Evolutionary conservation across 2,113 vertebrate species (phyloP).

Genomic region (Thamnaconus septentrionalis): DNA sequence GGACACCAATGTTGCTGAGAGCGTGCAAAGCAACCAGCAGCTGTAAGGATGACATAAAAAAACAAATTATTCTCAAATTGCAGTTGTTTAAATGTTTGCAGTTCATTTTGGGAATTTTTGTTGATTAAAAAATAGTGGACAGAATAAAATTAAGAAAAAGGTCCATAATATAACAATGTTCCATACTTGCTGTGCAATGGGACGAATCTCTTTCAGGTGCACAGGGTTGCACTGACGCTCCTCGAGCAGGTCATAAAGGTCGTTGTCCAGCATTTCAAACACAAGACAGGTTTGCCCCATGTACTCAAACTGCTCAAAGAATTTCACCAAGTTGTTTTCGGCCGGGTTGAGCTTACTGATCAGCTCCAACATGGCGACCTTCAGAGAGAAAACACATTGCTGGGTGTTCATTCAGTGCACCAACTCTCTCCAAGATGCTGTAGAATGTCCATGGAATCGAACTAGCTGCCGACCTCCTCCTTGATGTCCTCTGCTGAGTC

Average conservation of each 20-base stretch:
- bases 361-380: not conserved
- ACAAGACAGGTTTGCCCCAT: not conserved
- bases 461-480: not conserved
- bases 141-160: not conserved
- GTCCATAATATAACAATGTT: not conserved
- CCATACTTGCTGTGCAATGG: constrained; percentile 20
- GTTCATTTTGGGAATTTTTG: not conserved
- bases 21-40: constrained; percentile 18
- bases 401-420: not conserved
- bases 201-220: not conserved
- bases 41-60: constrained; percentile 2
- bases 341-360: not conserved
- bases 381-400: not conserved
- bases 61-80: not conserved
- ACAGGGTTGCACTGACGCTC: not conserved
- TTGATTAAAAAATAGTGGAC: not conserved
- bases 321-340: not conserved
- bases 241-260: not conserved
- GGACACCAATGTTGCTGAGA: constrained; percentile 7
- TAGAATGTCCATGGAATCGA: not conserved
- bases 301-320: not conserved
- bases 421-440: not conserved
- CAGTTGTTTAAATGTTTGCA: not conserved
- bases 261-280: not conserved
- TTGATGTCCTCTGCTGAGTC: too few species aligned